Conservation (phyloP, 2,113 vertebrate species). For the Procavia capensis region DNA sequence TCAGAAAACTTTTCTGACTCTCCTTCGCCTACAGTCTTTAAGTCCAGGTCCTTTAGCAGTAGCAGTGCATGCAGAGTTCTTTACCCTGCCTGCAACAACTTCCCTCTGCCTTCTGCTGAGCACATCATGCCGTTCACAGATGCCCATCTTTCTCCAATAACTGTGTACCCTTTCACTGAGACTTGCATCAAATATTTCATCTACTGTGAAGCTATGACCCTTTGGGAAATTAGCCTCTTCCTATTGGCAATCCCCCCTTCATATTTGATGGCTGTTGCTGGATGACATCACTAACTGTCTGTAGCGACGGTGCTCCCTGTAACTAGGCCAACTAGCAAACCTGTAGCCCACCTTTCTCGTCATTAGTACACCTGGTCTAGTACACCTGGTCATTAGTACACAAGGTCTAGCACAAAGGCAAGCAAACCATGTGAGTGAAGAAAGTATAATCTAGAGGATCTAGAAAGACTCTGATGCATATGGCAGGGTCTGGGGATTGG, state of each 20-base stretch:
- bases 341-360: neutral
- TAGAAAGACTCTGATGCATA: neutral
- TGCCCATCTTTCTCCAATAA: neutral
- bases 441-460: neutral
- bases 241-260: neutral
- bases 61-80: neutral
- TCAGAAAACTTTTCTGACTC: neutral
- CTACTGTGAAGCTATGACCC: neutral
- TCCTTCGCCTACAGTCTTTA: neutral
- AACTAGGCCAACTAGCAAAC: neutral
- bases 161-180: neutral
- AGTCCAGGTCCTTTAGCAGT: neutral
- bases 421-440: neutral
- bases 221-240: neutral
- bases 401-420: neutral
- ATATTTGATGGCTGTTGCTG: neutral
- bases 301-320: rapidly evolving
- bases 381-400: neutral
- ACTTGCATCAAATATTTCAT: neutral
- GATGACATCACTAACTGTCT: neutral
- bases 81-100: neutral
- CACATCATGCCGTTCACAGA: rapidly evolving
- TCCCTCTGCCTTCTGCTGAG: neutral
- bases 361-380: no score
- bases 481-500: neutral